Evolutionary conservation across 2,797 vertebrate species (phyloP).

Genomic region (Urocyon cinereoargenteus): DNA sequence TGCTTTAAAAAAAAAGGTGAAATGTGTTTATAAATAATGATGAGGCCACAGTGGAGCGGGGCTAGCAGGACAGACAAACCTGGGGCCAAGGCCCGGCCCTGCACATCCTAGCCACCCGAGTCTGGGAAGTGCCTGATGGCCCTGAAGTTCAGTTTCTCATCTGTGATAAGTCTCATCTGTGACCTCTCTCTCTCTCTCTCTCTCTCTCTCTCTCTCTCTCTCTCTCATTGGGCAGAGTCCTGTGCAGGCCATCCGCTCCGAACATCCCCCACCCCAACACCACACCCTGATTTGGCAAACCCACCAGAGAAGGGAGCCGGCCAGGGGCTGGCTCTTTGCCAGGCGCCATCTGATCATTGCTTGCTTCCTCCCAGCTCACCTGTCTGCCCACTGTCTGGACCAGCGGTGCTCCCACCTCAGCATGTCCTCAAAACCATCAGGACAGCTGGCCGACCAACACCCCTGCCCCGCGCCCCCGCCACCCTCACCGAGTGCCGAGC

Average conservation of each 20-base stretch:
- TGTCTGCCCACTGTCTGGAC: not conserved
- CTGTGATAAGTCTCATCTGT: too few species aligned
- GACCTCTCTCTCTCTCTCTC: not conserved
- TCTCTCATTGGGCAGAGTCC: not conserved
- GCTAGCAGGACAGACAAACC: not conserved
- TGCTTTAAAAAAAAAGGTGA: not conserved
- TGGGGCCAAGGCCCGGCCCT: not conserved
- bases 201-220: not conserved
- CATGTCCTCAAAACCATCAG: not conserved
- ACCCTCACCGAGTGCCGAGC: not conserved
- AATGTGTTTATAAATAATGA: not conserved
- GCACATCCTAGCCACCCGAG: rapidly evolving
- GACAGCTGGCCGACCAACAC: not conserved
- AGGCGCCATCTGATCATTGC: not conserved
- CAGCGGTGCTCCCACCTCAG: not conserved
- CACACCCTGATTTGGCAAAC: not conserved
- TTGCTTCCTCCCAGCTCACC: not conserved
- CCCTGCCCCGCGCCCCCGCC: not conserved
- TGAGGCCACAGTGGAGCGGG: not conserved
- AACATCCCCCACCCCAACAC: not conserved
- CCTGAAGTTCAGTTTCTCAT: not conserved
- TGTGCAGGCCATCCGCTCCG: not conserved
- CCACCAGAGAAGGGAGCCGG: not conserved
- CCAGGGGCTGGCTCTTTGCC: not conserved
- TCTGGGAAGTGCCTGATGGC: not conserved